Percentiles rank a stretch among this genome's conserved stretches.
These are phyloP conservation scores for Tyrannus savana DNA, from an alignment of 2,113 vertebrate species.

Conservation along the genomic window DNA sequence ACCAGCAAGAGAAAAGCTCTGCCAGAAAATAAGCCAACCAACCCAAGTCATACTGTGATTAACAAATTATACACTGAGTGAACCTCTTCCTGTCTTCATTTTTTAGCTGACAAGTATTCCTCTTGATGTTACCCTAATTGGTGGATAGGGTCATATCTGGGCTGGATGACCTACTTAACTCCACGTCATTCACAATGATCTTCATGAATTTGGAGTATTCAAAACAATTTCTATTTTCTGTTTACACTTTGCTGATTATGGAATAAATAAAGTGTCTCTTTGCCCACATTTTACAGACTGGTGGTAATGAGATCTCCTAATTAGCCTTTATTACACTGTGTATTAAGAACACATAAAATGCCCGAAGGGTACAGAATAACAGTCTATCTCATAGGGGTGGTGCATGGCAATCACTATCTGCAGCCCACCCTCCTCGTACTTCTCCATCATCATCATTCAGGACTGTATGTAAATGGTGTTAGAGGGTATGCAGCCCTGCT, in stretches of 20 bases:
- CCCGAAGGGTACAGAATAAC: accelerated
- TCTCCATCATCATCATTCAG: neutral
- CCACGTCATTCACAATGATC: neutral
- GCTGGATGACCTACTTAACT: neutral
- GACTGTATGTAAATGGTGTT: neutral
- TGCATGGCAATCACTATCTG: neutral
- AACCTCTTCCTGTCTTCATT: neutral
- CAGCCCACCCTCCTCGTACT: accelerated
- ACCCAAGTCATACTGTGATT: neutral
- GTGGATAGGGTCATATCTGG: neutral
- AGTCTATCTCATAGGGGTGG: neutral
- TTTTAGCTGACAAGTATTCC: neutral
- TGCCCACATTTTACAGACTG: neutral
- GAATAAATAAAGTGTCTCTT: neutral
- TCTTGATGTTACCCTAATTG: neutral
- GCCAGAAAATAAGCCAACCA: neutral
- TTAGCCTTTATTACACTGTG: neutral
- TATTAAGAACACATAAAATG: neutral
- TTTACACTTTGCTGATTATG: neutral
- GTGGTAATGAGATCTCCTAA: neutral
- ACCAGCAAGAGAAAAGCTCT: neutral
- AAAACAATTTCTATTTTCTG: neutral
- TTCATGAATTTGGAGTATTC: neutral
- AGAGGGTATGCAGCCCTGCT: neutral
- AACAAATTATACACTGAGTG: neutral